Base-by-base conservation (phyloP, 2,113 vertebrate species). In the Corythaixoides concolor region DNA sequence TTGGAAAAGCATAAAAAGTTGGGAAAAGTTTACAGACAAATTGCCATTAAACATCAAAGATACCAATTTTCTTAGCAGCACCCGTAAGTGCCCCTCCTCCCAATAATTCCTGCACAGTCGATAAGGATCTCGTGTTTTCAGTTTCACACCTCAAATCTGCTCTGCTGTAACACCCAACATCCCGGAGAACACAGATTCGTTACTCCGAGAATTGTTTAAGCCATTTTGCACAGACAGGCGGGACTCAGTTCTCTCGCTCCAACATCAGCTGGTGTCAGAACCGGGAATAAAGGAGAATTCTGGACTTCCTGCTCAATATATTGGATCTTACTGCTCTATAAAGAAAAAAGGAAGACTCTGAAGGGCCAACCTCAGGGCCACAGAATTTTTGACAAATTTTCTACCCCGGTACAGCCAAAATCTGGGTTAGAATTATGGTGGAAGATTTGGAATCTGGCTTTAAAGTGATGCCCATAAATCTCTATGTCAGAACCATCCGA, bases 221-320 rank as follows among this genome's bases (percentile, higher is more conserved):
- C 58, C 56, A 4, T 43, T 72, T 6, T 11, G 45, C 39, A 49
- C 20, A 21, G 47, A 9, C 27, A 49, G 52, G 45, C 28, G 41
- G 39, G n/a, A 27, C 76, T 30, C 33, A 6, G 1, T 1, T 6
- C 3, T 3, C 3, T 43, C 8, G 1, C 35, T 60, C 69, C 30
- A 43, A 19, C 32, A 68, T 17, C 41, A 19, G 60, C 62, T 18
- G 13, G 16, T 26, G 62, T 20, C 28, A 17, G 39, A 12, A n/a
- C 21, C 28, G 12, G 85, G 64, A 52, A 47, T 3, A 59, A 53
- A n/a, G 0, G 2, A 30, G 35, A 45, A 11, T 83, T 30, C 35
- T 11, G 12, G 24, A 20, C 21, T 6, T 50, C 52, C 47, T 30
- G 22, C 69, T 70, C 45, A 2, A 16, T 5, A 4, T 2, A 21